Conservation (phyloP, 2,797 vertebrate species). For the Clarias laeviceps region DNA sequence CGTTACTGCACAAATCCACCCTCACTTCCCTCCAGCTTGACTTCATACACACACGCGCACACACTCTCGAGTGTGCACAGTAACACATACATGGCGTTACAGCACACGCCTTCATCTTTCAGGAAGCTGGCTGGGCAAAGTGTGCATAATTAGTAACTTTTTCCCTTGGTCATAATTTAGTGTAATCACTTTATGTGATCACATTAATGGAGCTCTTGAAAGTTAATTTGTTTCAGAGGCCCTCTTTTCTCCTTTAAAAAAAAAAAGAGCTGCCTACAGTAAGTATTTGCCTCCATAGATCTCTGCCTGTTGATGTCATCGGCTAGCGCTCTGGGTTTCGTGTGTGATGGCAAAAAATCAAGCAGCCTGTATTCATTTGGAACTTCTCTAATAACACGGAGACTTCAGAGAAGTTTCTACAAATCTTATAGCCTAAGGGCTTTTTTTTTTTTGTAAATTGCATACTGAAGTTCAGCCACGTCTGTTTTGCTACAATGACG, state of each 20-base stretch:
- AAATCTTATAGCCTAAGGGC: constrained; percentile 50
- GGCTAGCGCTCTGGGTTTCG: constrained; percentile 43
- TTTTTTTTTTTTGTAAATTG: constrained; percentile 49
- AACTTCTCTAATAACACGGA: constrained; percentile 58
- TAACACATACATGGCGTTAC: not conserved
- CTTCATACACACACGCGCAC: not conserved
- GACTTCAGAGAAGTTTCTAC: constrained; percentile 48
- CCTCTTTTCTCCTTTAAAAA: not conserved
- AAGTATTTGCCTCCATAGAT: constrained; percentile 14
- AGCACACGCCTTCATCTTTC: not conserved
- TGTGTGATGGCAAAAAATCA: constrained; percentile 52
- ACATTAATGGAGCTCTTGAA: constrained; percentile 32
- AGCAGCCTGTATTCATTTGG: constrained; percentile 57
- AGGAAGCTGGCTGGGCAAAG: not conserved
- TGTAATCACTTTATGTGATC: constrained; percentile 22
- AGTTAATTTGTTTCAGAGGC: constrained; percentile 20
- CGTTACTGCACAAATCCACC: not conserved
- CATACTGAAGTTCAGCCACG: constrained; percentile 51
- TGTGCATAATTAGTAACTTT: constrained; percentile 27
- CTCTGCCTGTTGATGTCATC: constrained; percentile 47
- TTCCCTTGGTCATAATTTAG: constrained; percentile 26
- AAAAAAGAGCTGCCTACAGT: constrained; percentile 16
- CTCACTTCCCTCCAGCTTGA: constrained; percentile 25
- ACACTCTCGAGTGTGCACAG: not conserved
- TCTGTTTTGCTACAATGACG: constrained; percentile 37